A percentile compares a stretch with the other conserved stretches of the same genome.
These are phyloP conservation scores for Tragelaphus oryx DNA, from an alignment of 2,797 vertebrate genomes.

Conservation along the genomic window DNA sequence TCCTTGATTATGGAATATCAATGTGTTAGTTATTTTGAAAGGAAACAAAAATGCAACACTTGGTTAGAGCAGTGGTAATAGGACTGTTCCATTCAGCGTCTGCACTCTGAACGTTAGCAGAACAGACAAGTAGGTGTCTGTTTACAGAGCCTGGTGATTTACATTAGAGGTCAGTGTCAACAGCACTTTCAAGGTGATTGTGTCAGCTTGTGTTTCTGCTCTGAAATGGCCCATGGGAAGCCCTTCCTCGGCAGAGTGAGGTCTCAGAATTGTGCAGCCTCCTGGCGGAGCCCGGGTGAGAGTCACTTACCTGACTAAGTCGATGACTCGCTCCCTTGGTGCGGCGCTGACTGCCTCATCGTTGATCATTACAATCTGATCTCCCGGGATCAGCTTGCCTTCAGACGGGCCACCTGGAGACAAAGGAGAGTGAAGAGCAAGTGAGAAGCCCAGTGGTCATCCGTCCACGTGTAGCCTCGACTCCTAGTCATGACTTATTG, in stretches of 20 bases:
- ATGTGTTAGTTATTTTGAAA: not conserved
- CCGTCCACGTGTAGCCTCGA: not conserved
- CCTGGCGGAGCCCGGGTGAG: not conserved
- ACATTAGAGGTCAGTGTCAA: not conserved
- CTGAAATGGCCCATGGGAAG: not conserved
- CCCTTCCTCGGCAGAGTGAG: not conserved
- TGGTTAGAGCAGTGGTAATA: not conserved
- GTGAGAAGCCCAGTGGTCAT: slow-evolving; percentile 59
- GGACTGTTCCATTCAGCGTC: not conserved
- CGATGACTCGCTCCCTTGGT: slow-evolving; percentile 96
- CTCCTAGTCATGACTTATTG: not conserved
- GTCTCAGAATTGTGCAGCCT: not conserved
- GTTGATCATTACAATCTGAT: slow-evolving; percentile 99
- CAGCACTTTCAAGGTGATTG: not conserved
- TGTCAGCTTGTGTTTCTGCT: not conserved
- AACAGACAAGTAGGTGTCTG: not conserved
- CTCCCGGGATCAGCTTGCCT: slow-evolving; percentile 95
- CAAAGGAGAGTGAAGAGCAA: slow-evolving; percentile 34
- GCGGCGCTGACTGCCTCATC: slow-evolving; percentile 95
- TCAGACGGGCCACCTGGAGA: slow-evolving; percentile 94
- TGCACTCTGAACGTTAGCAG: not conserved
- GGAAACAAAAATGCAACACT: not conserved
- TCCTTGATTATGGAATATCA: slow-evolving; percentile 25
- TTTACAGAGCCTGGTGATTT: not conserved
- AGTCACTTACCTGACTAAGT: slow-evolving; percentile 94